These are phyloP conservation scores for Clostera curtula DNA, from an alignment of 2,888 invertebrate genomes.

Conservation along the genomic window DNA sequence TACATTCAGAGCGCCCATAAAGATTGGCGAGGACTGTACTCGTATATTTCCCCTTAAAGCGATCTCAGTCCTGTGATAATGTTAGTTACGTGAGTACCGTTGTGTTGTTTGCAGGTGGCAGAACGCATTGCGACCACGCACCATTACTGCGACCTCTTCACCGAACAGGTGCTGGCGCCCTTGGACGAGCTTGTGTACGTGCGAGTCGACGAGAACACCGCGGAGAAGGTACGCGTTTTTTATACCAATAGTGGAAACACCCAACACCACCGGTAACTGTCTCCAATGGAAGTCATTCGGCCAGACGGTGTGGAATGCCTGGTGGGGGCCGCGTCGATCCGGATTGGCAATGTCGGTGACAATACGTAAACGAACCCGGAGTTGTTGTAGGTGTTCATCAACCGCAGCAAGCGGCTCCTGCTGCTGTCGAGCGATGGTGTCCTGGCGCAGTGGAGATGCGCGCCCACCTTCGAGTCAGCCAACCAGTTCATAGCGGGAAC, in stretches of 20 bases:
- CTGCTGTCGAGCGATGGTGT: constrained; percentile 48
- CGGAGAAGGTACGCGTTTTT: constrained; percentile 52
- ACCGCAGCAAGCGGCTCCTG: constrained; percentile 55
- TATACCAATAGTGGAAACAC: too few species aligned
- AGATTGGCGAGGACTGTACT: too few species aligned
- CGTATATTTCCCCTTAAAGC: too few species aligned
- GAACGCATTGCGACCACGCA: constrained; percentile 39
- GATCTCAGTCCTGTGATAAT: too few species aligned
- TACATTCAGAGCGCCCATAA: too few species aligned
- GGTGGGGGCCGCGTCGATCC: too few species aligned
- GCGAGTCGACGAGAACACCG: constrained; percentile 47
- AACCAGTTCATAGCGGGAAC: constrained; percentile 52
- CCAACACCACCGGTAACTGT: too few species aligned
- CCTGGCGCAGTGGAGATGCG: constrained; percentile 60
- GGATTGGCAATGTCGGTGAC: too few species aligned
- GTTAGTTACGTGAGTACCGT: too few species aligned
- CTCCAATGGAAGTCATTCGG: too few species aligned
- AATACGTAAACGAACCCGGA: too few species aligned
- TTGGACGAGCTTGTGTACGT: constrained; percentile 58
- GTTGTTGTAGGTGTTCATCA: constrained; percentile 52
- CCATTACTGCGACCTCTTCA: constrained; percentile 62
- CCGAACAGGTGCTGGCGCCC: constrained; percentile 48
- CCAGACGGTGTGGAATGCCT: too few species aligned
- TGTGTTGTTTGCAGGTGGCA: constrained; percentile 28
- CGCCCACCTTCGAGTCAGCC: constrained; percentile 60